Base-by-base conservation (phyloP, 2,113 vertebrate species). In the Periophthalmodon schlosseri region DNA sequence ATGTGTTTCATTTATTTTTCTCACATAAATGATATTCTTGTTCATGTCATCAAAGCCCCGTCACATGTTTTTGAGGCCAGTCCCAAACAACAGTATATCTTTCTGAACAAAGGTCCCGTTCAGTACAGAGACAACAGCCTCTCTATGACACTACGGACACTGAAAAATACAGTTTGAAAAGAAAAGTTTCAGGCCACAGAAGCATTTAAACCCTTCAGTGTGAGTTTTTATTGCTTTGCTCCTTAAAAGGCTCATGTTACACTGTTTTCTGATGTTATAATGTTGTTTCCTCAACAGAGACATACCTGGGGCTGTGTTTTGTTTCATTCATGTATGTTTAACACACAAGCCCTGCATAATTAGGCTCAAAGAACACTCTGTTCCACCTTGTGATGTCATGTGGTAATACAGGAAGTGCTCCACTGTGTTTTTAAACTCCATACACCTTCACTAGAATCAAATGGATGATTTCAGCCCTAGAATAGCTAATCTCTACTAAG, bases 21-120 rank as follows among this genome's bases (percentile, higher is more conserved):
- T 13, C 11, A 2, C 11, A 47, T 54, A 20, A 54, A 54, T 6
- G 2, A 54, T 54, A 54, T n/a, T 20, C 7, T 18, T 2, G 8
- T 23, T 2, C 21, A 21, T 70, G 47, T 65, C 18, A 69, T 69
- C 57, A 75, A 50, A 63, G 44, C 20, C n/a, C 70, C 34, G 52
- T 77, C 80, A 87, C 77, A 84, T 76, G 83, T 81, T 72, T 11
- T 1, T 5, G n/a, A 47, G 4, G 5, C 57, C 54, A 68, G 58
- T 47, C 70, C 56, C 65, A 80, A 54, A 77, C 65, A 77, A 79
- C 73, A 65, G 24, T 39, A 18, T 39, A 54, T 76, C 72, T 77
- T 61, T 34, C 47, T 76, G 63, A 61, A 75, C 78, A 84, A 76
- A 65, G 57, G 52, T 14, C 54, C 67, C 57, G 34, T 85, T 80